Base-by-base conservation (phyloP, 1,140 invertebrate genomes). In the Leptinotarsa texana region DNA sequence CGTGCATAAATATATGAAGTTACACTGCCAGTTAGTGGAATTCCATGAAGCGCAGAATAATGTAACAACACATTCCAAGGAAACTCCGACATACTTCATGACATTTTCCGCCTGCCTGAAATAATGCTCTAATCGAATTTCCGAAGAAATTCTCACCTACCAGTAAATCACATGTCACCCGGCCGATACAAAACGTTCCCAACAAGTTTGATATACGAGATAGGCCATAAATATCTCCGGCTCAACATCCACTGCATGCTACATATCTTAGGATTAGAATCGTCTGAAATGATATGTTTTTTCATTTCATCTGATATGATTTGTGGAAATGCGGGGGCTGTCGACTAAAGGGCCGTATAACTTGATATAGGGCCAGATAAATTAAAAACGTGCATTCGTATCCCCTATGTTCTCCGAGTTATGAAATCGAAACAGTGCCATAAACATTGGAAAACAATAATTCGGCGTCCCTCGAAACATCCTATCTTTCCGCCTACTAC, bases 361-460 rank as follows among this genome's bases (percentile, higher is more conserved):
- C 81, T 81, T 86, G 85, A 86, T 86, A 83, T 86, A 86, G 82
- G 77, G 82, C 81, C 82, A 82, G 84, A 86, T 86, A 86, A 86
- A 86, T 86, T 86, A 86, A 86, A 86, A 86, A 86, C 84, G 84
- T 85, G 81, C 80, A 82, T 80, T 80, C 79, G 68, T 77, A 76
- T 74, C 72, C 76, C 76, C 80, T 76, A 75, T 74, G 79, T 78
- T 77, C 77, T 70, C 79, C 82, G 81, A 84, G 84, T 86, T 86
- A 86, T 86, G 85, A 86, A 86, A 86, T 86, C 83, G 85, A 86
- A 86, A 85, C 85, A 82, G 83, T 80, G 80, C 81, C 85, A 85
- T 86, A 86, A 86, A 86, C 85, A 86, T 86, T 82, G 85, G 81
- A 83, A 86, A 86, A 86, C 86, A 86, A 86, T 86, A 86, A 86